A percentile compares a stretch with the other conserved stretches of the same genome.
Conservation (phyloP, 2,113 vertebrate species). For the Lethenteron reissneri region DNA sequence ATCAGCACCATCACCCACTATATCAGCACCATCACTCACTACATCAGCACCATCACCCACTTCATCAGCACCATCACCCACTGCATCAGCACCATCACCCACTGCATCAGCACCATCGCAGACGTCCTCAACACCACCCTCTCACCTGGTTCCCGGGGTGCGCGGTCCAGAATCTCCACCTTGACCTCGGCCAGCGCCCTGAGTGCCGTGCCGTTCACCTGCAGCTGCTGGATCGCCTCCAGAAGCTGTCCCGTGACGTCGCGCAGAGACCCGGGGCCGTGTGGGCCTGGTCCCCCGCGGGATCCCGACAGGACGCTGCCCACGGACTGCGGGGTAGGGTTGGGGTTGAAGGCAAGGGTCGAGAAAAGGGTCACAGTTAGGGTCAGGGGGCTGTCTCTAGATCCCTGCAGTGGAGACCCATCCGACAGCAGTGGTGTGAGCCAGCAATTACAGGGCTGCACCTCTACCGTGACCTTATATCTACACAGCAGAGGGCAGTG, state of each 20-base stretch:
- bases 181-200: constrained; percentile 64
- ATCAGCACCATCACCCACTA: background rate
- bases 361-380: background rate
- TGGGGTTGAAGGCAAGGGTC: constrained; percentile 20
- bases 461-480: too few species aligned
- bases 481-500: too few species aligned
- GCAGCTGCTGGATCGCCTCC: constrained; percentile 43
- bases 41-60: background rate
- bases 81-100: background rate
- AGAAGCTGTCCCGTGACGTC: constrained; percentile 45
- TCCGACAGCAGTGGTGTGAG: too few species aligned
- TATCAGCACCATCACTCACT: too few species aligned
- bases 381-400: background rate
- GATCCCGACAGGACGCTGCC: constrained; percentile 9
- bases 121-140: too few species aligned
- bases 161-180: constrained; percentile 32
- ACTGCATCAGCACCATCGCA: too few species aligned
- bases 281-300: constrained; percentile 4
- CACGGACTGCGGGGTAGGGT: constrained; percentile 37
- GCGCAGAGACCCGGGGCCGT: constrained; percentile 43
- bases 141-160: constrained; percentile 7
- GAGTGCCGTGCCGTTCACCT: constrained; percentile 54
- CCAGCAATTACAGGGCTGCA: too few species aligned
- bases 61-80: too few species aligned
- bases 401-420: background rate